These are phyloP conservation scores for Coremacera marginata DNA, from an alignment of 2,888 invertebrate genomes.

Conservation along the genomic window DNA sequence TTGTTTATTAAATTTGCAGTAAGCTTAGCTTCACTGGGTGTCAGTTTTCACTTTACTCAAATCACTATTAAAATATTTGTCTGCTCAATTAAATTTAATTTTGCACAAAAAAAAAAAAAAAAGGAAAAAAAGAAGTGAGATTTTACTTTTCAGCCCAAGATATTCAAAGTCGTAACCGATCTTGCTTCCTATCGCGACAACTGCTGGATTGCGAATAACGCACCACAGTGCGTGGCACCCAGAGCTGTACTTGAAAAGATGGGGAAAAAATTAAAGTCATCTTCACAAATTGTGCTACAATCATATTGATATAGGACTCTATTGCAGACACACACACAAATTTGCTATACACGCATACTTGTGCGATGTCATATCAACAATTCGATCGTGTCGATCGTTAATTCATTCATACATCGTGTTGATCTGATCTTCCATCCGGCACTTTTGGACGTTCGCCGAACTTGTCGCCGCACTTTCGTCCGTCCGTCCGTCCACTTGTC, in stretches of 20 bases:
- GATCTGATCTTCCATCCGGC: slow-evolving; percentile 29
- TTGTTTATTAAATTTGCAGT: background rate
- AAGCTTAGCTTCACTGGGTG: background rate
- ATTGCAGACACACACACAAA: slow-evolving; percentile 35
- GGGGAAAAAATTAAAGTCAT: slow-evolving; percentile 40
- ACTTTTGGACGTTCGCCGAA: slow-evolving; percentile 1
- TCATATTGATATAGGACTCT: slow-evolving; percentile 59
- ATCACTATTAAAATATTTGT: no score
- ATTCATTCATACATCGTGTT: slow-evolving; percentile 51
- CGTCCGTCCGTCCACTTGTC: slow-evolving; percentile 5
- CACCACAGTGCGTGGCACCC: slow-evolving; percentile 47
- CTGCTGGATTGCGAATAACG: slow-evolving; percentile 69
- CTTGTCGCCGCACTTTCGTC: slow-evolving; percentile 3
- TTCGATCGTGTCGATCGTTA: slow-evolving; percentile 64
- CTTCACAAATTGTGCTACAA: slow-evolving; percentile 50
- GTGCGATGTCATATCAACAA: slow-evolving; percentile 54
- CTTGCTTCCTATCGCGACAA: slow-evolving; percentile 67
- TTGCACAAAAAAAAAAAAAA: background rate
- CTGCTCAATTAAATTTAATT: background rate
- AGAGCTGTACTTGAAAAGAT: slow-evolving; percentile 54
- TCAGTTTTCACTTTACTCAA: background rate
- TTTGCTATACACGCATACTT: slow-evolving; percentile 42
- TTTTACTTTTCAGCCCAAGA: slow-evolving; percentile 54
- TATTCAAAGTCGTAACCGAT: slow-evolving; percentile 51
- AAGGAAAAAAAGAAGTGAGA: background rate